A percentile compares a stretch with the other conserved stretches of the same genome.
Evolutionary conservation across 1,140 invertebrate genomes (phyloP).

Genomic region (Archivesica marissinica): DNA sequence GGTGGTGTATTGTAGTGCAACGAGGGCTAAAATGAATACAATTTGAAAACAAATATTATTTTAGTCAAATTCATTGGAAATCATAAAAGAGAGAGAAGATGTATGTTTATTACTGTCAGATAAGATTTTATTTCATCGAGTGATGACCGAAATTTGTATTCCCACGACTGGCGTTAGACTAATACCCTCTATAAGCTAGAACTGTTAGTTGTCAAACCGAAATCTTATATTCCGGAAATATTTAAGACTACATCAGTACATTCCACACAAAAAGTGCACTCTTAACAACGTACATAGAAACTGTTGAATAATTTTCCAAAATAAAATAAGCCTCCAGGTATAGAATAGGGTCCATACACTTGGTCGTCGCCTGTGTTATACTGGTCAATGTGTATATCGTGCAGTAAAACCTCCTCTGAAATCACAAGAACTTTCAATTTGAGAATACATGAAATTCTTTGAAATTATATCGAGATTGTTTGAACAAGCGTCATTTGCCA

Average conservation of each 20-base stretch:
- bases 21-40: neutral
- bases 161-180: neutral
- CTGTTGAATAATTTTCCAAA: neutral
- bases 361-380: neutral
- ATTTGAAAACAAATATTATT: neutral
- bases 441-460: neutral
- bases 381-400: neutral
- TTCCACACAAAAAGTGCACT: neutral
- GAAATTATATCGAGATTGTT: no score
- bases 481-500: no score
- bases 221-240: neutral
- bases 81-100: no score
- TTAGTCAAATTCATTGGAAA: no score
- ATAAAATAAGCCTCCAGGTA: neutral
- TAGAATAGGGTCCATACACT: neutral
- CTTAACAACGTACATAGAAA: conserved; percentile 15
- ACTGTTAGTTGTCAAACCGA: neutral
- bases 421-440: neutral
- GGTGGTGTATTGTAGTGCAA: neutral
- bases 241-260: no score
- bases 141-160: neutral
- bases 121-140: no score
- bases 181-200: neutral
- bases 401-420: neutral
- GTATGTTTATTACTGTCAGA: no score